Percentiles rank a stretch among this genome's conserved stretches.
Conservation (phyloP, 2,113 vertebrate genomes). For the Oenanthe melanoleuca region DNA sequence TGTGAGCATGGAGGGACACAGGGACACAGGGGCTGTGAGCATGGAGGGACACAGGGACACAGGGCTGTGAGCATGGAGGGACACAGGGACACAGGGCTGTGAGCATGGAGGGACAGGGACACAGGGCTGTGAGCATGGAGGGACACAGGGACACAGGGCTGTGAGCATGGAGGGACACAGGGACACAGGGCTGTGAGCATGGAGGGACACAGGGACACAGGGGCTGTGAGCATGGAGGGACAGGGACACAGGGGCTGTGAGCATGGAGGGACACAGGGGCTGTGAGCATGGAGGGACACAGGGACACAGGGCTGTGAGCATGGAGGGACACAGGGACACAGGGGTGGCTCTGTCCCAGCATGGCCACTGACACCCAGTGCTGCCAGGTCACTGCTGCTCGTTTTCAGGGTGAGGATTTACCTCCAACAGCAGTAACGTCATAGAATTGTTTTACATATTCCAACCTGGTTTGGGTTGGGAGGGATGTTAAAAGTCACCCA, state of each 20-base stretch:
- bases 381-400: accelerated
- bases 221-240: background rate
- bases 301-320: no score
- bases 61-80: accelerated
- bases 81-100: no score
- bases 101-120: no score
- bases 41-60: slow-evolving; percentile 73
- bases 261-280: slow-evolving; percentile 57
- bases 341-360: accelerated
- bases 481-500: background rate
- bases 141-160: no score
- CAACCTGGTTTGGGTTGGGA: background rate
- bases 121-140: no score
- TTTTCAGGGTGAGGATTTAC: no score
- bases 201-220: no score
- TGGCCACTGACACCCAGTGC: background rate
- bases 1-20: no score
- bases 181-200: no score
- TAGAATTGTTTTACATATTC: background rate
- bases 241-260: background rate
- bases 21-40: no score
- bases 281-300: accelerated
- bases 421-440: background rate
- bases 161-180: no score
- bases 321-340: no score